Base-by-base conservation (phyloP, 2,888 invertebrate species). In the Branchellion lobata region DNA sequence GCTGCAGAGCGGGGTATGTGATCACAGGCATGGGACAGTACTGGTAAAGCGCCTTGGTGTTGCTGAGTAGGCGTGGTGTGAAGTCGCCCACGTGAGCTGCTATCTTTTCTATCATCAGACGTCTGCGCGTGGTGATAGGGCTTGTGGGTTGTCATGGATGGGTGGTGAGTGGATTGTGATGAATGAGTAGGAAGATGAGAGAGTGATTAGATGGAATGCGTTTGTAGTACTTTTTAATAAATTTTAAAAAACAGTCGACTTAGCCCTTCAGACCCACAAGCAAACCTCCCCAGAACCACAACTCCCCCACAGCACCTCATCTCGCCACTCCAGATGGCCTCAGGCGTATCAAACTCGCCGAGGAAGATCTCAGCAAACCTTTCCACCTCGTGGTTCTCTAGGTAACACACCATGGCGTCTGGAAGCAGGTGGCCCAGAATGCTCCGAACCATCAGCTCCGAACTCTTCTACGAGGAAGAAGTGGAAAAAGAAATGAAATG, bases 261-360 rank as follows among this genome's bases (percentile, higher is more conserved):
- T 40, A 5, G 8, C 40, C 40, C 40, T 14, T 40, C n/a, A n/a
- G n/a, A n/a, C n/a, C n/a, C n/a, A n/a, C n/a, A n/a, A n/a, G n/a
- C n/a, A n/a, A n/a, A n/a, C n/a, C n/a, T n/a, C n/a, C n/a, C n/a
- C n/a, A n/a, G n/a, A n/a, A n/a, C n/a, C n/a, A n/a, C n/a, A n/a
- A n/a, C n/a, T n/a, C n/a, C n/a, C n/a, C n/a, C n/a, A n/a, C n/a
- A n/a, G n/a, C 80, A 92, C 92, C 93, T 92, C 98, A 99, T 99
- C 89, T 96, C 96, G 0, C 93, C 91, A 87, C 94, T 98, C 99
- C 99, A 99, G 83, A 99, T 99, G 0, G 96, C 97, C 89, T 99
- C 99, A 0, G 99, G 99, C 8, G 98, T 99, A 88, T 99, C 98
- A 89, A 94, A 99, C 89, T 99, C 99, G 0, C 98, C 98, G 14